These are phyloP conservation scores for Chlorops oryzae DNA, from an alignment of 1,140 invertebrate species.

Conservation along the genomic window DNA sequence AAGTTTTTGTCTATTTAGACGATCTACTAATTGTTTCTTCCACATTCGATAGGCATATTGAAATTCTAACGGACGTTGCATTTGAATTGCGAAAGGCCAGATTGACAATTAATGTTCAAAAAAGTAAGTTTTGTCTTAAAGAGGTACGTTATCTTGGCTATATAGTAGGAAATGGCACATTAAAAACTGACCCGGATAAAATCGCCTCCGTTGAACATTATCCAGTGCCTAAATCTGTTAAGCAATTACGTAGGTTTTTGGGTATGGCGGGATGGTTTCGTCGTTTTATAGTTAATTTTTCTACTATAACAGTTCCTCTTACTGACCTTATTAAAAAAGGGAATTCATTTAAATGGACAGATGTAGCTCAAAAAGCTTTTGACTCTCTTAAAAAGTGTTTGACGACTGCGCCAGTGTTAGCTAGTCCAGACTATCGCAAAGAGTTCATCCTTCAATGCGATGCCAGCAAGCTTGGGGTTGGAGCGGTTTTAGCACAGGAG, in stretches of 20 bases:
- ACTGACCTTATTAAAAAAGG: constrained; percentile 1
- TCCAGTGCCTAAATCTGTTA: constrained; percentile 15
- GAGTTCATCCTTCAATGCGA: constrained; percentile 14
- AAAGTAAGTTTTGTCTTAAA: constrained; percentile 43
- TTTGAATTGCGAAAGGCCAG: constrained; percentile 21
- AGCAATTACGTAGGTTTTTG: constrained; percentile 21
- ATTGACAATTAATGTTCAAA: constrained; percentile 48
- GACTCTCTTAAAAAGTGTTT: background rate
- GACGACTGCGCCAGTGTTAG: background rate
- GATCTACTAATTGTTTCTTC: constrained; percentile 11
- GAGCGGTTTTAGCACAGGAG: constrained; percentile 5
- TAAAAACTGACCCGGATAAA: constrained; percentile 16
- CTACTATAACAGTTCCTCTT: constrained; percentile 9
- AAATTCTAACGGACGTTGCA: constrained; percentile 5
- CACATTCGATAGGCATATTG: constrained; percentile 5
- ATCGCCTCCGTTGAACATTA: constrained; percentile 12
- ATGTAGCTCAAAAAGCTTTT: constrained; percentile 2
- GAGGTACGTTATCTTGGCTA: constrained; percentile 26
- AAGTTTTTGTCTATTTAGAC: constrained; percentile 15
- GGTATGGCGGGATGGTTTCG: constrained; percentile 38
- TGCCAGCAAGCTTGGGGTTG: constrained; percentile 6
- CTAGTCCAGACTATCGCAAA: constrained; percentile 20
- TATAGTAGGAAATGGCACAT: constrained; percentile 15
- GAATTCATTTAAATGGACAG: background rate
- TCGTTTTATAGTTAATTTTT: constrained; percentile 40